Conservation (phyloP, 2,888 invertebrate genomes). For the Chalcosyrphus nemorum region DNA sequence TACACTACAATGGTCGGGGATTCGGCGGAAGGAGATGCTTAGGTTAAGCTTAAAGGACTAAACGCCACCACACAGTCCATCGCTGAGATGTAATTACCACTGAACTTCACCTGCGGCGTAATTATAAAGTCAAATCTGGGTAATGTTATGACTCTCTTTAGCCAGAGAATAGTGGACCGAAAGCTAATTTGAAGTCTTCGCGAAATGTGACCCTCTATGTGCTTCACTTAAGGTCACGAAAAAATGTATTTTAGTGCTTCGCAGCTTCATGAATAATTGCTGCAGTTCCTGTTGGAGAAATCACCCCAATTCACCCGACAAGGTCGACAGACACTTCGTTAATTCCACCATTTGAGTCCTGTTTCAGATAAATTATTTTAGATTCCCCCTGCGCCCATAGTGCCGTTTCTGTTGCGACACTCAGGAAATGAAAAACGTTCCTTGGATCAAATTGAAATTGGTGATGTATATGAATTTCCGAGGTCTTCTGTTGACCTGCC, state of each 20-base stretch:
- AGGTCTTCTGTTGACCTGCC: neutral
- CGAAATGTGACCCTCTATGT: too few relatives aligned
- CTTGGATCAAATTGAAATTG: slow-evolving; percentile 31
- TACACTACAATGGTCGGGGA: too few relatives aligned
- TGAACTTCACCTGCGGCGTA: too few relatives aligned
- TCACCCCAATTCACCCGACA: neutral
- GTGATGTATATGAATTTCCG: slow-evolving; percentile 35
- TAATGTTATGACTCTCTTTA: too few relatives aligned
- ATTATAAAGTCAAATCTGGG: too few relatives aligned
- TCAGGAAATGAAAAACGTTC: slow-evolving; percentile 37
- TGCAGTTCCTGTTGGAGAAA: neutral
- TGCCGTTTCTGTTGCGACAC: neutral
- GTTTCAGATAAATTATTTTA: slow-evolving; percentile 7
- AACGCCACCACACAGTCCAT: too few relatives aligned
- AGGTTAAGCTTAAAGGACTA: too few relatives aligned
- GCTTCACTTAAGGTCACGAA: neutral
- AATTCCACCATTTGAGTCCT: neutral
- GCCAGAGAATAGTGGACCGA: too few relatives aligned
- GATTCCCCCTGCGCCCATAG: neutral
- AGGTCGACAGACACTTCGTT: neutral
- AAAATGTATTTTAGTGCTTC: neutral
- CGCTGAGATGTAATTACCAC: too few relatives aligned
- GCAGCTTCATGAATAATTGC: neutral
- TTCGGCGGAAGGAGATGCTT: too few relatives aligned
- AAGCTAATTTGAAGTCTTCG: too few relatives aligned